Evolutionary conservation across 2,797 vertebrate species (phyloP).

Genomic region (Myiotriccus ornatus): DNA sequence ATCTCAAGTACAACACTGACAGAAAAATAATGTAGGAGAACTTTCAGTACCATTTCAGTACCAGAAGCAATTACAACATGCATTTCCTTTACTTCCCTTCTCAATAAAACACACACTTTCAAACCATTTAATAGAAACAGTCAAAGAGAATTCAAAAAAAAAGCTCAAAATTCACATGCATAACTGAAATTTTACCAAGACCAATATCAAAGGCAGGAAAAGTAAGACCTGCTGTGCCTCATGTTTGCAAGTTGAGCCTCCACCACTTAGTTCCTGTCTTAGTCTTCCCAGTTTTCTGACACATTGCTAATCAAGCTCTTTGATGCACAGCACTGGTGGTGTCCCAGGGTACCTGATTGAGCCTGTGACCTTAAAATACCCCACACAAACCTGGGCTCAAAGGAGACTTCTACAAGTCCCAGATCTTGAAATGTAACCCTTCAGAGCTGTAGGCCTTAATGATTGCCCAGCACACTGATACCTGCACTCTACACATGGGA

Average conservation of each 20-base stretch:
- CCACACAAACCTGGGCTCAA: not conserved
- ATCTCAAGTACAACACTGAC: not conserved
- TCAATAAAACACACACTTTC: not conserved
- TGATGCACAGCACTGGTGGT: not conserved
- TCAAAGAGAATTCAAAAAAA: not conserved
- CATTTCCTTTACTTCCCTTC: not conserved
- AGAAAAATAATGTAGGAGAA: not conserved
- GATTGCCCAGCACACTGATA: not conserved
- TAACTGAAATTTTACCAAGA: not conserved
- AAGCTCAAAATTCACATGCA: not conserved
- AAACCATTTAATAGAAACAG: not conserved
- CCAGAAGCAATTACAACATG: not conserved
- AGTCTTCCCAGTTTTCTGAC: not conserved
- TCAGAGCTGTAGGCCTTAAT: not conserved
- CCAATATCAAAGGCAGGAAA: not conserved
- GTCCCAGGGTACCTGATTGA: not conserved
- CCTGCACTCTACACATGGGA: not conserved
- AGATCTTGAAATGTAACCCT: not conserved
- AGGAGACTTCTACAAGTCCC: not conserved
- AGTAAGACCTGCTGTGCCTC: not conserved
- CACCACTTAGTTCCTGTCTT: not conserved
- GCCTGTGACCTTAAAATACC: not conserved
- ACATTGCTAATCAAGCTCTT: not conserved
- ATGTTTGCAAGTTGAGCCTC: not conserved
- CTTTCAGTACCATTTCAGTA: not conserved